These are phyloP conservation scores for Aspiorhynchus laticeps DNA, from an alignment of 2,113 vertebrate species.

Conservation along the genomic window DNA sequence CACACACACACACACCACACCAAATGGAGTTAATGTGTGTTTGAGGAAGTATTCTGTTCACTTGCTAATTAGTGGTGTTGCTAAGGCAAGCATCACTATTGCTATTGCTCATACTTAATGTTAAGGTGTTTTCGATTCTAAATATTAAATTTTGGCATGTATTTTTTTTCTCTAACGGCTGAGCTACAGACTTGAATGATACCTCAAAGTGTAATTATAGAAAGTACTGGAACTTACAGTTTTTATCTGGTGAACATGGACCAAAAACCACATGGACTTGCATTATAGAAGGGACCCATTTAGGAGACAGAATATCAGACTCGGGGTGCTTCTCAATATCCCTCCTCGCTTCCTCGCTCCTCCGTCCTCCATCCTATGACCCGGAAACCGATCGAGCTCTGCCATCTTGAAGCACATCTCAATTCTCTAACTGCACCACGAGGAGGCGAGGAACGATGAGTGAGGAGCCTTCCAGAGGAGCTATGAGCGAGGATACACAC, in stretches of 20 bases:
- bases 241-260: background rate
- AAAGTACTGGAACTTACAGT: background rate
- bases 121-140: background rate
- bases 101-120: background rate
- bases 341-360: no score
- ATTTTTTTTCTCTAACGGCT: background rate
- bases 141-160: background rate
- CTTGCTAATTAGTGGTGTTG: background rate
- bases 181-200: background rate
- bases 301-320: no score
- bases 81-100: background rate
- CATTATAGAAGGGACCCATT: background rate
- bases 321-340: no score
- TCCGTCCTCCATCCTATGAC: no score
- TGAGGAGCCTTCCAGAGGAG: no score
- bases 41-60: conserved; percentile 9
- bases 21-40: background rate
- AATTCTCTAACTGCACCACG: no score
- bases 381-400: no score
- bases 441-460: no score
- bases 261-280: background rate
- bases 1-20: background rate
- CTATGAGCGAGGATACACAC: no score
- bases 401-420: no score
- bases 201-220: background rate